Conservation (phyloP, 92 coral and sea anemone genomes). For the Micromussa lordhowensis region DNA sequence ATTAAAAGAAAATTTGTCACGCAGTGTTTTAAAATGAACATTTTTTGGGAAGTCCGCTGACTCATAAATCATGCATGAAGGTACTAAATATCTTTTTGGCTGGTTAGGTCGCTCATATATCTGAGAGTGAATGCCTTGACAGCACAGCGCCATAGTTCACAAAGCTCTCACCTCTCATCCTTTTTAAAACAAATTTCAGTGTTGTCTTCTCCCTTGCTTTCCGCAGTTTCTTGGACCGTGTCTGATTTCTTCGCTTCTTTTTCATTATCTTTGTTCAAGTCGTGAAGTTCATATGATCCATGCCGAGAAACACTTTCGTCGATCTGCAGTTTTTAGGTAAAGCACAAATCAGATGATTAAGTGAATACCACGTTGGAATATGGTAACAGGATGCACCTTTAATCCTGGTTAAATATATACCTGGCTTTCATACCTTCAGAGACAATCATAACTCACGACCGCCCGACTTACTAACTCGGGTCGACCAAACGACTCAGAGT, state of each 20-base stretch:
- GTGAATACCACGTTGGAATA: neutral
- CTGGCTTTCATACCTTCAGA: neutral
- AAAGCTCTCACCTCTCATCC: constrained; percentile 46
- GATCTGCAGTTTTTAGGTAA: neutral
- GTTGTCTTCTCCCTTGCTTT: neutral
- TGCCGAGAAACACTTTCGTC: constrained; percentile 1
- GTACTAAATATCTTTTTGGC: too few species aligned
- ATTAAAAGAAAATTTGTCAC: neutral
- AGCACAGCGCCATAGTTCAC: neutral
- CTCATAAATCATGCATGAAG: neutral
- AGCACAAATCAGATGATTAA: neutral
- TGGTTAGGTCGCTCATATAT: neutral
- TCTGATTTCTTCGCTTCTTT: constrained; percentile 27
- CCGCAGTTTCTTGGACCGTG: constrained; percentile 38
- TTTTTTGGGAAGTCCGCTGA: neutral
- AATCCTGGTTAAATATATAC: too few species aligned
- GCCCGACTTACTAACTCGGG: too few species aligned
- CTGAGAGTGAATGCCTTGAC: neutral
- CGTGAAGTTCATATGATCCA: constrained; percentile 12
- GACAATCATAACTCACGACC: neutral
- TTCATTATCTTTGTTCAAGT: neutral
- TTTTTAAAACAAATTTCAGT: constrained; percentile 23
- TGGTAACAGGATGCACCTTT: neutral
- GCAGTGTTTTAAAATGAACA: neutral
- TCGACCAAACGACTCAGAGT: neutral